Conservation (phyloP, 2,113 vertebrate species). For the Arvicanthis niloticus region DNA sequence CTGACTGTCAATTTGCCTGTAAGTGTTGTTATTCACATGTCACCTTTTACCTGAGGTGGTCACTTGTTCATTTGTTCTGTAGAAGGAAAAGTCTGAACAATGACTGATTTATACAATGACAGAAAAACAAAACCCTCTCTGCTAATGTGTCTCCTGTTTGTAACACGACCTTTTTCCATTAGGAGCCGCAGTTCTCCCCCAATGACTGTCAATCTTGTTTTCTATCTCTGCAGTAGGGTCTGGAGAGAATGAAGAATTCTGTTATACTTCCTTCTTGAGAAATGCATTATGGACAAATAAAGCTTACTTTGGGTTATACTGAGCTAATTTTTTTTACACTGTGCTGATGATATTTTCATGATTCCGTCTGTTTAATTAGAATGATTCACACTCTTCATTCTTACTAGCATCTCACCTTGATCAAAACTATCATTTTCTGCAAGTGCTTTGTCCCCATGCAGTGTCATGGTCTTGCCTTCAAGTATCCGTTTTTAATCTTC, state of each 20-base stretch:
- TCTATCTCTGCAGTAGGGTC: neutral
- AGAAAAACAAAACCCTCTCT: neutral
- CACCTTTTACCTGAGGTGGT: neutral
- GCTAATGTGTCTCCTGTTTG: neutral
- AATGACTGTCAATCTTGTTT: neutral
- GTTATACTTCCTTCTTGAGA: neutral
- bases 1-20: neutral
- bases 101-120: neutral
- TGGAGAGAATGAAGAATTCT: neutral
- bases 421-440: neutral
- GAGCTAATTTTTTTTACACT: neutral
- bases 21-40: neutral
- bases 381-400: conserved; percentile 4
- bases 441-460: neutral
- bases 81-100: neutral
- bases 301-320: neutral
- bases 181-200: neutral
- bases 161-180: neutral
- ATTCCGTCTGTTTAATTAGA: conserved; percentile 38
- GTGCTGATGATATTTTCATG: neutral
- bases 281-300: neutral
- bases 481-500: conserved; percentile 3
- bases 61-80: neutral
- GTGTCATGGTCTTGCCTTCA: neutral
- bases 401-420: neutral